A percentile compares a stretch with the other conserved stretches of the same genome.
Conservation (phyloP, 2,797 vertebrate species). For the Tenualosa thibaudeaui region DNA sequence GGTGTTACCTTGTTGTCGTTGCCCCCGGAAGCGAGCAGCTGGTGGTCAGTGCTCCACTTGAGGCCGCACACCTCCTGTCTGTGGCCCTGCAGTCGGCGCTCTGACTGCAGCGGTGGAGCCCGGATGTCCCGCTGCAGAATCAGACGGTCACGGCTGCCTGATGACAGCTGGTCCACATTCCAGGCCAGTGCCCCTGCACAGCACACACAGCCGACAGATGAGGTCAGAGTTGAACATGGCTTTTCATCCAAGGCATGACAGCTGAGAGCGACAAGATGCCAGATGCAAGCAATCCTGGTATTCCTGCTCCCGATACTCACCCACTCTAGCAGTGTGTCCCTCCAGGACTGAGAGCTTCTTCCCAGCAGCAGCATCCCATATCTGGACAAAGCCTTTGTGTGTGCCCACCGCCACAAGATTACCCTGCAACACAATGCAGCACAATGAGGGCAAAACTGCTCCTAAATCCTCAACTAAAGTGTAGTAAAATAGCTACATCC, state of each 20-base stretch:
- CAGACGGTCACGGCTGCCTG: slow-evolving; percentile 94
- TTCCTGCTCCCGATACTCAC: slow-evolving; percentile 72
- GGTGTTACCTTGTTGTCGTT: slow-evolving; percentile 93
- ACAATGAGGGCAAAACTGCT: too few species aligned
- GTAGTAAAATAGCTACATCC: not conserved
- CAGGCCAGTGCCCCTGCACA: slow-evolving; percentile 90
- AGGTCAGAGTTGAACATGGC: not conserved
- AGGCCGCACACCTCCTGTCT: slow-evolving; percentile 97
- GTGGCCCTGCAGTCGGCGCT: slow-evolving; percentile 95
- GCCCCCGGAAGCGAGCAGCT: slow-evolving; percentile 95
- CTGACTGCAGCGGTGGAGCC: slow-evolving; percentile 90
- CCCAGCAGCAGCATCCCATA: slow-evolving; percentile 96
- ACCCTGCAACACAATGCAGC: slow-evolving; percentile 59
- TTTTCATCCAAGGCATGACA: not conserved
- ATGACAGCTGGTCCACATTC: slow-evolving; percentile 97
- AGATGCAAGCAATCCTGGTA: too few species aligned
- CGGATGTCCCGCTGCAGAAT: slow-evolving; percentile 95
- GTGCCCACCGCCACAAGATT: slow-evolving; percentile 85
- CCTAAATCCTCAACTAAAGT: not conserved
- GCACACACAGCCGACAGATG: not conserved
- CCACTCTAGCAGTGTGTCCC: slow-evolving; percentile 95
- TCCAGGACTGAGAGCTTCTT: slow-evolving; percentile 94
- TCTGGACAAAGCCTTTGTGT: slow-evolving; percentile 88
- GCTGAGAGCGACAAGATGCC: not conserved
- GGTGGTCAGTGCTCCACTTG: slow-evolving; percentile 98